These are phyloP conservation scores for Lycodopsis pacificus DNA, from an alignment of 2,797 vertebrate genomes.

Conservation along the genomic window DNA sequence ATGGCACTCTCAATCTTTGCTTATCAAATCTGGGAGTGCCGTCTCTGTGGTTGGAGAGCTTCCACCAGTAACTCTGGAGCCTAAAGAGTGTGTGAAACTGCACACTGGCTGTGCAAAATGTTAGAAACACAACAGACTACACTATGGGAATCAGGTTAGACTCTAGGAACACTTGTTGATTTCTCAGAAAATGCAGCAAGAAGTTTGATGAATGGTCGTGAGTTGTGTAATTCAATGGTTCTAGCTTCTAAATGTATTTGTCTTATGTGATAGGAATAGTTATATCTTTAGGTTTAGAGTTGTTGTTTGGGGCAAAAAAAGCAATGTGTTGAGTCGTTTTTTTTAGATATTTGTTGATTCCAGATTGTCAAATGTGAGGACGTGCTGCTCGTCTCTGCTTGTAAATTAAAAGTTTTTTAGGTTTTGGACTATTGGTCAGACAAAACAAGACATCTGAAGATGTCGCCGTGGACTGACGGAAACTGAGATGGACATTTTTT, in stretches of 20 bases:
- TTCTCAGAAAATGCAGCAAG: not conserved
- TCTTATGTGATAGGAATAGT: not conserved
- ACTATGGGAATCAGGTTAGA: not conserved
- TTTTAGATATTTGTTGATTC: not conserved
- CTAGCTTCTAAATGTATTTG: not conserved
- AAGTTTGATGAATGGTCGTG: not conserved
- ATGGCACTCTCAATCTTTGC: constrained; percentile 66
- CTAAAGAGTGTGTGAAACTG: constrained; percentile 17
- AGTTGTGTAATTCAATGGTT: not conserved
- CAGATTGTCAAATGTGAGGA: not conserved
- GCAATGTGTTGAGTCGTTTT: not conserved
- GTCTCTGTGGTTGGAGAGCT: constrained; percentile 54
- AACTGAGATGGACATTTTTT: not conserved
- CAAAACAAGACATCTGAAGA: not conserved
- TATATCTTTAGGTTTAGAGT: not conserved
- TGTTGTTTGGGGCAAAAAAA: not conserved
- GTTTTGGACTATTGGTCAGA: not conserved
- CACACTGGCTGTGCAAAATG: constrained; percentile 4
- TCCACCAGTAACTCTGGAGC: constrained; percentile 24
- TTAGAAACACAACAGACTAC: not conserved
- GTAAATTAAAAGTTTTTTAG: not conserved
- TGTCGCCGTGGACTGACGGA: not conserved
- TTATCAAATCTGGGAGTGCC: constrained; percentile 74
- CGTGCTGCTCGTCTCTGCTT: not conserved
- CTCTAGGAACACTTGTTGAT: not conserved